These are phyloP conservation scores for Drosophila dunni DNA, from an alignment of 1,140 invertebrate species.

Conservation along the genomic window DNA sequence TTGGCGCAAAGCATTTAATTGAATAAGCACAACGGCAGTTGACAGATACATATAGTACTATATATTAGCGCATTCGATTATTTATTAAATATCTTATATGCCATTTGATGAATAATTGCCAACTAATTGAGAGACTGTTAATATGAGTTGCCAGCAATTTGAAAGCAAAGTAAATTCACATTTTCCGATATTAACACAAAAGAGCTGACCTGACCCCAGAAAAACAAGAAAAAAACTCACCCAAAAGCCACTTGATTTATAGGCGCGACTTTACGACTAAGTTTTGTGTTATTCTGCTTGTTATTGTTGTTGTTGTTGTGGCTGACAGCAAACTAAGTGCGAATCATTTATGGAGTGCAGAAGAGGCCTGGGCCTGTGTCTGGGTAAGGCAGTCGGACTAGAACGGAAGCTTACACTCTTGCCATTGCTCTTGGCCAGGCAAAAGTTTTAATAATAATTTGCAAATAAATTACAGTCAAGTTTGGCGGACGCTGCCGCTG, in stretches of 20 bases:
- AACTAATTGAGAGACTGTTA: conserved; percentile 70
- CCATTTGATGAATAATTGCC: conserved; percentile 59
- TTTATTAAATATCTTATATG: conserved; percentile 18
- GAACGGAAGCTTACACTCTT: conserved; percentile 29
- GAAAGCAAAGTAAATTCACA: conserved; percentile 27
- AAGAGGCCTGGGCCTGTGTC: neutral
- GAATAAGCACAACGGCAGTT: conserved; percentile 66
- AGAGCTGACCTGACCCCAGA: conserved; percentile 31
- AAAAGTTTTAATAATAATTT: conserved; percentile 84
- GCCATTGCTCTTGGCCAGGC: conserved; percentile 24
- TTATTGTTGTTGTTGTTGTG: conserved; percentile 55
- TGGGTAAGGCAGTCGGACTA: conserved; percentile 9
- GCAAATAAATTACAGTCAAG: conserved; percentile 82
- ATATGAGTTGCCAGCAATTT: conserved; percentile 35
- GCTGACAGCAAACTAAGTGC: conserved; percentile 81
- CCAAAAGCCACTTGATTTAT: conserved; percentile 65
- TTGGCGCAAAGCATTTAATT: conserved; percentile 72
- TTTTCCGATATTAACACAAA: conserved; percentile 39
- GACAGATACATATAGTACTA: conserved; percentile 32
- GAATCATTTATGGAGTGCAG: conserved; percentile 73
- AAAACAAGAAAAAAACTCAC: conserved; percentile 21
- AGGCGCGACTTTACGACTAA: conserved; percentile 62
- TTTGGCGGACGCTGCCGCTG: conserved; percentile 57
- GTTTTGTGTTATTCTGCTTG: conserved; percentile 24
- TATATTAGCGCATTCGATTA: conserved; percentile 20